phyloP scores from a whole-genome alignment of 2,113 vertebrate species.

The Lethenteron camtschaticum region DNA sequence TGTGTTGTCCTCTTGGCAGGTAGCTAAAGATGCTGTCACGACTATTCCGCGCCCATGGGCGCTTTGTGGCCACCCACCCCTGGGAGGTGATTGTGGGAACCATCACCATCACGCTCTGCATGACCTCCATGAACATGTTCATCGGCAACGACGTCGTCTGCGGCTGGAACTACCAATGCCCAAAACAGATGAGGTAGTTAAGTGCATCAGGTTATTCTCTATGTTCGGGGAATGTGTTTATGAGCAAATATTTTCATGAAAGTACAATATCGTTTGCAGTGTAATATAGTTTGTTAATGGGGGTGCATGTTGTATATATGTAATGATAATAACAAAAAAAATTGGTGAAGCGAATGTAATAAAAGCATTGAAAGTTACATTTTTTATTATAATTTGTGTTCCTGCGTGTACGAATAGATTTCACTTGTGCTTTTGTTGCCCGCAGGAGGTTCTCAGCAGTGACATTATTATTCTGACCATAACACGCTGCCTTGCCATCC shows the following conservation, averaged over 20 bases:
- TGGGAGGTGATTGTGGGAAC: conserved; percentile 88
- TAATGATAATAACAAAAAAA: too few relatives aligned
- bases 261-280: too few relatives aligned
- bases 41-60: conserved; percentile 58
- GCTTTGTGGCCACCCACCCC: conserved; percentile 66
- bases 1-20: too few relatives aligned
- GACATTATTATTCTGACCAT: conserved; percentile 96
- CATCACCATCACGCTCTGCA: conserved; percentile 65
- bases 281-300: too few relatives aligned
- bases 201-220: conserved; percentile 7
- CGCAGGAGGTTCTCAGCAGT: conserved; percentile 73
- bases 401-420: too few relatives aligned
- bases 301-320: too few relatives aligned
- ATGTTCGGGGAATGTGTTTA: too few relatives aligned
- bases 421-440: conserved; percentile 7
- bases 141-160: conserved; percentile 72
- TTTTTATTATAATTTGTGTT: too few relatives aligned
- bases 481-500: conserved; percentile 80
- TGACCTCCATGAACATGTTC: conserved; percentile 97
- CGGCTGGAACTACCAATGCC: conserved; percentile 79
- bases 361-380: too few relatives aligned
- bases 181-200: conserved; percentile 54
- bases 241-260: too few relatives aligned
- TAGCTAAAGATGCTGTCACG: conserved; percentile 39
- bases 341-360: too few relatives aligned